Percentiles rank a stretch among this genome's conserved stretches.
Conservation (phyloP, 2,113 vertebrate genomes). For the Ivindomyrus marchei region DNA sequence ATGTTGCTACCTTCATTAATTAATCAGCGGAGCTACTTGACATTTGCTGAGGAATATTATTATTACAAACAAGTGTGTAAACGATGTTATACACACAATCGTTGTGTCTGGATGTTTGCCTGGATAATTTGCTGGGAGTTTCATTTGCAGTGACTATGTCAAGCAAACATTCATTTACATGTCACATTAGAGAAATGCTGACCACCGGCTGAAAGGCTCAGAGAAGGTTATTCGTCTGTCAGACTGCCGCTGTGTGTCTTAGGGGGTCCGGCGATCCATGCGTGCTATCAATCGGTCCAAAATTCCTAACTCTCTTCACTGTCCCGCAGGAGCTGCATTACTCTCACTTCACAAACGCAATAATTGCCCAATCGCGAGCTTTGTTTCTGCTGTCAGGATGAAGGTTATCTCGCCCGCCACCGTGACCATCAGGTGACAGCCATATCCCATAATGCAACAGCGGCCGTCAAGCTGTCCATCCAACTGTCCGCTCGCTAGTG, state of each 20-base stretch:
- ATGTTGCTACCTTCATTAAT: not conserved
- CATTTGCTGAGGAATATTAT: constrained; percentile 1
- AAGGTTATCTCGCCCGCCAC: constrained; percentile 92
- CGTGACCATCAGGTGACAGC: constrained; percentile 93
- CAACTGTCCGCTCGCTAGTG: constrained; percentile 81
- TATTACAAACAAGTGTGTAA: not conserved
- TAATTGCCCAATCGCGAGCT: constrained; percentile 59
- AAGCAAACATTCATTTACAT: too few species aligned
- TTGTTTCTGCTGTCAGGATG: constrained; percentile 83
- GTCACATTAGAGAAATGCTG: not conserved
- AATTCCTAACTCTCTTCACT: constrained; percentile 39
- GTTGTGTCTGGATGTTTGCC: not conserved
- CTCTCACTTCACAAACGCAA: constrained; percentile 43
- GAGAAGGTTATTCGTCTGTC: not conserved
- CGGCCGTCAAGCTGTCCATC: constrained; percentile 94
- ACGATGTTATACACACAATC: not conserved
- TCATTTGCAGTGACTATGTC: not conserved
- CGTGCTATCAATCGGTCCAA: constrained; percentile 56
- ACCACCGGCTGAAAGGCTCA: not conserved
- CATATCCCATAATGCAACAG: constrained; percentile 92
- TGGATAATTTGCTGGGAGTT: not conserved
- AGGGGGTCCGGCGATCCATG: constrained; percentile 47
- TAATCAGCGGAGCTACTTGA: not conserved
- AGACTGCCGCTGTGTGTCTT: not conserved
- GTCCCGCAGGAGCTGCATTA: not conserved